phyloP scores from a whole-genome alignment of 2,113 vertebrate genomes.

The Cottus gobio region DNA sequence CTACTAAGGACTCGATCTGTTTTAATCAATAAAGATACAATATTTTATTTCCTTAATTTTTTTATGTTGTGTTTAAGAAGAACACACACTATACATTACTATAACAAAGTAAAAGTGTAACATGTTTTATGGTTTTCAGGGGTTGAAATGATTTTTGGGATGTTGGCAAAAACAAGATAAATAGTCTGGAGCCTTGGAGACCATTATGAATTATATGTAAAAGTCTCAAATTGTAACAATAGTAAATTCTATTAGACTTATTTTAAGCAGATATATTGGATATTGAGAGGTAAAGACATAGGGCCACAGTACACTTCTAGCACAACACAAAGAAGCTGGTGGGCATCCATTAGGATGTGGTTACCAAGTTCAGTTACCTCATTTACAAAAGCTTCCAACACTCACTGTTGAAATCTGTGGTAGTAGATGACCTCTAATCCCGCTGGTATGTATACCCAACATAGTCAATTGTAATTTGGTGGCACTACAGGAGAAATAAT shows the following conservation, averaged over 20 bases:
- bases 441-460: slow-evolving; percentile 32
- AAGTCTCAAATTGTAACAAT: neutral
- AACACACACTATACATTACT: too few relatives aligned
- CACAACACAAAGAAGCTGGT: neutral
- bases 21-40: too few relatives aligned
- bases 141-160: too few relatives aligned
- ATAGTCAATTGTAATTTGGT: slow-evolving; percentile 61
- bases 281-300: neutral
- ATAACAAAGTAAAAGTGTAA: too few relatives aligned
- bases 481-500: slow-evolving; percentile 31
- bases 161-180: too few relatives aligned
- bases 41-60: too few relatives aligned
- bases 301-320: too few relatives aligned
- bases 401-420: slow-evolving; percentile 32
- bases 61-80: too few relatives aligned
- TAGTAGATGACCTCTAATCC: slow-evolving; percentile 62
- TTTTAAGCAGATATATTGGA: neutral
- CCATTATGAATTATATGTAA: neutral
- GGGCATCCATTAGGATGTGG: neutral
- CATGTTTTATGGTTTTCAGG: too few relatives aligned
- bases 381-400: slow-evolving; percentile 35
- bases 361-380: slow-evolving; percentile 32
- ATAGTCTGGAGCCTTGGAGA: too few relatives aligned
- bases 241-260: neutral
- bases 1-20: too few relatives aligned